These are phyloP conservation scores for Ptychochromis oligacanthus DNA, from an alignment of 2,113 vertebrate species.

Conservation along the genomic window DNA sequence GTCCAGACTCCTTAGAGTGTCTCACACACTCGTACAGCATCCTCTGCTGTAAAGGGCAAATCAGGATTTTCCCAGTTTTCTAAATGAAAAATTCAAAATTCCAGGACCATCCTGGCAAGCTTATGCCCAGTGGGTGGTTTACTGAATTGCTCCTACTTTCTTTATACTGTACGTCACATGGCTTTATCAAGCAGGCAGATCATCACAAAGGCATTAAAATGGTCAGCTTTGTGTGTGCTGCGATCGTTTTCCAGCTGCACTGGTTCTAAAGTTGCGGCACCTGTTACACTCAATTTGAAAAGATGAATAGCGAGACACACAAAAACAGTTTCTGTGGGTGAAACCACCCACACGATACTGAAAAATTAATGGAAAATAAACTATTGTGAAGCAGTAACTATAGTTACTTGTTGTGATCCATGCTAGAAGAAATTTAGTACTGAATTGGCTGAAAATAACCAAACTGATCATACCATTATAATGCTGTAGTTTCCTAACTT, in stretches of 20 bases:
- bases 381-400: neutral
- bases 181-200: neutral
- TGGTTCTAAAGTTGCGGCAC: slow-evolving; percentile 33
- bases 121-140: neutral
- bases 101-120: neutral
- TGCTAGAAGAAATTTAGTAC: neutral
- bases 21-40: neutral
- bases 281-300: slow-evolving; percentile 26
- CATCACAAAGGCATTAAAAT: slow-evolving; percentile 23
- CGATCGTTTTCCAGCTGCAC: slow-evolving; percentile 17
- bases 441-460: neutral
- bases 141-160: neutral
- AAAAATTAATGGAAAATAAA: slow-evolving; percentile 11
- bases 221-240: neutral
- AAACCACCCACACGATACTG: slow-evolving; percentile 1
- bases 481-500: neutral
- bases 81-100: neutral
- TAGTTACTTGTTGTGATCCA: neutral
- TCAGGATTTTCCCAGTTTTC: slow-evolving; percentile 5
- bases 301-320: slow-evolving; percentile 28
- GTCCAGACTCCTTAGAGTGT: slow-evolving; percentile 29
- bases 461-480: neutral
- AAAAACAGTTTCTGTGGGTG: slow-evolving; percentile 14
- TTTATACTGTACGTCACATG: neutral
- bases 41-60: neutral